Evolutionary conservation across 1,140 invertebrate genomes (phyloP), one percentile per base, ranked within the genome.

Genomic region (Hirudo medicinalis): DNA sequence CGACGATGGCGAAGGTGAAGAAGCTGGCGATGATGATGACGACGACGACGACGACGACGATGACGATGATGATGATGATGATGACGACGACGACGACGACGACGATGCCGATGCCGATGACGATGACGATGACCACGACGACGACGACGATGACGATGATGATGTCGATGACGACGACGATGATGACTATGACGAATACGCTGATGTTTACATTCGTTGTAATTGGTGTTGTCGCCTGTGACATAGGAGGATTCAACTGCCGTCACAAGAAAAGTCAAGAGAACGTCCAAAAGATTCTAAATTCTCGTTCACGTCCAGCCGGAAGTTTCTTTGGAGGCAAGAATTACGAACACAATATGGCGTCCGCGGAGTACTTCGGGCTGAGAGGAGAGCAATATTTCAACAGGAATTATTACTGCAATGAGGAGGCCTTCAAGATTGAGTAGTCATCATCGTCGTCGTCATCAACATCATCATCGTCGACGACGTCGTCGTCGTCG

Each of bases 381-480:
- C 40, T 40, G 40, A 40, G 40, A 40, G 11, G 11, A 40, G 40
- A 40, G 40, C 40, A 4, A 11, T 40, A 11, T 40, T 40, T 40
- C 11, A 40, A 40, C 40, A 11, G 11, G 40, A 40, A 40, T 40
- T 40, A 40, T 11, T 40, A 11, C 40, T 11, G 4, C 40, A 40
- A 40, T 40, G 11, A 49, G 0, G 15, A 49, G 1, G 3, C 13
- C 13, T 15, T 8, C 43, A 8, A 49, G 13, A 49, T 49, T 40
- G 11, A 40, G 15, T 49, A 0, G 11, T 49, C 43, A 49, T 49
- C 43, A 17, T 49, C 43, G 13, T 49, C 43, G 13, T 49, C 43
- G 17, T 63, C 57, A n/a, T 63, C 57, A 63, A 8, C 57, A 13
- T 63, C 57, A 20, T 63, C 57, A 20, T 63, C 57, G 57, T 63